These are phyloP conservation scores for Trogon melanurus DNA, from an alignment of 2,113 vertebrate species.

Conservation along the genomic window DNA sequence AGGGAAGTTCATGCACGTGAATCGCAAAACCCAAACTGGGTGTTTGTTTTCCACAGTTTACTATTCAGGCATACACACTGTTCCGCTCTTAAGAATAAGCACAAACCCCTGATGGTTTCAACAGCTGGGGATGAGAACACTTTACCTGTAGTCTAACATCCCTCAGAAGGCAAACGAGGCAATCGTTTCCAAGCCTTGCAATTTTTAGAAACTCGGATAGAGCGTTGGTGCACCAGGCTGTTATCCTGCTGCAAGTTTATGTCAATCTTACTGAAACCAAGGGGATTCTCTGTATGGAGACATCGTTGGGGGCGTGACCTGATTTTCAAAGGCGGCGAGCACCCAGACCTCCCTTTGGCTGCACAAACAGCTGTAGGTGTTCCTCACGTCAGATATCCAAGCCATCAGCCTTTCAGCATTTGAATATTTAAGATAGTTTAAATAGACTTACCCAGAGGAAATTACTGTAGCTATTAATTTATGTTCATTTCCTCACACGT, in stretches of 20 bases:
- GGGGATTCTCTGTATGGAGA: neutral
- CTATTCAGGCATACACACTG: neutral
- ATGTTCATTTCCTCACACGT: neutral
- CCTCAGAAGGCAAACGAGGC: neutral
- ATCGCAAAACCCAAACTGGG: neutral
- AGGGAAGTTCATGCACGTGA: neutral
- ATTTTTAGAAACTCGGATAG: neutral
- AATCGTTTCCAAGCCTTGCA: neutral
- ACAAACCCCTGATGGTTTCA: neutral
- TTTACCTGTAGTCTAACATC: neutral
- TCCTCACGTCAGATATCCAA: neutral
- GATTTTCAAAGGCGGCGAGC: neutral
- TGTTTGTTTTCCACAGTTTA: neutral
- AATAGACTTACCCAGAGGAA: conserved; percentile 37
- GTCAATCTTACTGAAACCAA: neutral
- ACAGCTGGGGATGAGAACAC: neutral
- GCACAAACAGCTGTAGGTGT: conserved; percentile 7
- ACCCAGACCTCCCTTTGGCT: neutral
- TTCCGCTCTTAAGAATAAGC: neutral
- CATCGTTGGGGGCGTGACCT: neutral
- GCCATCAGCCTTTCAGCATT: conserved; percentile 35
- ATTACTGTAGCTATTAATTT: conserved; percentile 47
- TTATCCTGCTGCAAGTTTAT: neutral
- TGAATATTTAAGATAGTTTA: neutral
- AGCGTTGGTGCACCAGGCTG: neutral